Evolutionary conservation across 1,140 invertebrate species (phyloP), one percentile per base, ranked within the genome.

Genomic region (Harpegnathos saltator): DNA sequence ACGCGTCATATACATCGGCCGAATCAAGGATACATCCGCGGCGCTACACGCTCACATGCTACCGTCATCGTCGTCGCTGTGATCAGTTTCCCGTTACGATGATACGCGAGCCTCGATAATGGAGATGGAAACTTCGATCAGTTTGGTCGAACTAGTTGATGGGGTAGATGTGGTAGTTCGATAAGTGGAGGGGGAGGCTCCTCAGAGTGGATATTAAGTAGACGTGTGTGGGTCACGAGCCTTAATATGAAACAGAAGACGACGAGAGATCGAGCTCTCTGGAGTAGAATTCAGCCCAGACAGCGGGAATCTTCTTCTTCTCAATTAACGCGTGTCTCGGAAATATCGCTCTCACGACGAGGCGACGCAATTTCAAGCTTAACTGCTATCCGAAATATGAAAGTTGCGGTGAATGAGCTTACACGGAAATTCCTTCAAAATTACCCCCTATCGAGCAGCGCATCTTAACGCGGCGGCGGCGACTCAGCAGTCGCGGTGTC

Each of bases 211-310:
- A 44, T 61, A 73, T 19, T 19, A 44, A 61, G 2, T 22, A 19
- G 9, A 73, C 24, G 9, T n/a, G 48, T 56, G n/a, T n/a, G n/a
- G 11, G 38, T 56, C 24, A 24, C 22, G 3, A 59, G 17, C 38
- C 17, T 59, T 38, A 59, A 48, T 14, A 73, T 73, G 24, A 38
- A 73, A 26, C 3, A 15, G n/a, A 52, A 9, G 59, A 59, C 33
- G 24, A 44, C 12, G 4, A 59, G n/a, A n/a, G n/a, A n/a, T n/a
- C n/a, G n/a, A n/a, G n/a, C n/a, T n/a, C n/a, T n/a, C n/a, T n/a
- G n/a, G n/a, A n/a, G n/a, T n/a, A n/a, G n/a, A n/a, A n/a, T n/a
- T n/a, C n/a, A n/a, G n/a, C n/a, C n/a, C n/a, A n/a, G n/a, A n/a
- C n/a, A n/a, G n/a, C n/a, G n/a, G n/a, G 11, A 44, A 11, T 44